A percentile compares a stretch with the other conserved stretches of the same genome.
Conservation (phyloP, 2,888 invertebrate genomes). For the Furcula furcula region DNA sequence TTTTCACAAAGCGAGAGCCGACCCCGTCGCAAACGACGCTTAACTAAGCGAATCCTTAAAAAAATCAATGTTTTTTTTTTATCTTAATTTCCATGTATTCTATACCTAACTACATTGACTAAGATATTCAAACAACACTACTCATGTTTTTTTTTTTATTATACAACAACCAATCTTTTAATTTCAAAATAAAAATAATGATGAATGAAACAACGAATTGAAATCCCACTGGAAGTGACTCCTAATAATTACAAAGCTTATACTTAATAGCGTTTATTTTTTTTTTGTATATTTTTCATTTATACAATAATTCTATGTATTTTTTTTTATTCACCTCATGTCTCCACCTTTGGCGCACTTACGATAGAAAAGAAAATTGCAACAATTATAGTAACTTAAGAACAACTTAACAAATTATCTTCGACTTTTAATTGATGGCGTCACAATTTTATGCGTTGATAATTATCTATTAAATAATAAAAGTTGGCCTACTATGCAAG, state of each 20-base stretch:
- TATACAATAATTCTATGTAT: constrained; percentile 61
- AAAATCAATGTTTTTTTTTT: constrained; percentile 54
- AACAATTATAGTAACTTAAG: constrained; percentile 62
- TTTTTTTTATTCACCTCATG: constrained; percentile 35
- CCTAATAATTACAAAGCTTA: constrained; percentile 46
- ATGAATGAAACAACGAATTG: constrained; percentile 8
- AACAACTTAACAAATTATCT: constrained; percentile 69
- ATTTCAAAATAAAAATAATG: constrained; percentile 20
- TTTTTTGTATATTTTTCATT: constrained; percentile 70
- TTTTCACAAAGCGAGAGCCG: constrained; percentile 4
- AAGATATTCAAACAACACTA: constrained; percentile 33
- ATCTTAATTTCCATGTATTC: constrained; percentile 35
- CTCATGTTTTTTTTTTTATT: constrained; percentile 45
- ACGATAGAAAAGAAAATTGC: constrained; percentile 66
- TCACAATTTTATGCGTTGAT: constrained; percentile 34
- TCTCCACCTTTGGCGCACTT: constrained; percentile 75
- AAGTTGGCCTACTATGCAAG: too few relatives aligned
- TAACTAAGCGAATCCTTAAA: constrained; percentile 56
- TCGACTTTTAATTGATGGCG: constrained; percentile 33
- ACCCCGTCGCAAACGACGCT: background rate
- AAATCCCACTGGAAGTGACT: constrained; percentile 17
- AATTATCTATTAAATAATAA: too few relatives aligned
- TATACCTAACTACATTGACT: constrained; percentile 35
- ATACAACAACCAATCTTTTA: constrained; percentile 68
- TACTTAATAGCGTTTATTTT: constrained; percentile 53